Evolutionary conservation across 2,797 vertebrate genomes (phyloP).

Genomic region (Typhlichthys eigenmanni): DNA sequence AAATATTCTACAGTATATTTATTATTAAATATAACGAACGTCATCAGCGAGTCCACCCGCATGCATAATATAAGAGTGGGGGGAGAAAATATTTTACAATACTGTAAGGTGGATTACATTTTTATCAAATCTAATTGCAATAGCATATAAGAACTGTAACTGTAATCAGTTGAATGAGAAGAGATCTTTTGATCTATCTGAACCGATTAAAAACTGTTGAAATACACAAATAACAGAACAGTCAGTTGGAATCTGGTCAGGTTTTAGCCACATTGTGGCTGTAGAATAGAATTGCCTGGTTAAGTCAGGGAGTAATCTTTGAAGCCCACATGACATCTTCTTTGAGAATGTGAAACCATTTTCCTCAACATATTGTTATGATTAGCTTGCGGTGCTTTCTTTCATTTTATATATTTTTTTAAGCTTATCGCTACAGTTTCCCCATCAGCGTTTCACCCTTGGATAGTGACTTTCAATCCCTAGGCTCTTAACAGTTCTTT

Average conservation of each 20-base stretch:
- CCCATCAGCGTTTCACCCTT: conserved; percentile 27
- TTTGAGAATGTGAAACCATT: conserved; percentile 61
- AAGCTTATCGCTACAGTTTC: conserved; percentile 28
- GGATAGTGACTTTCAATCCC: conserved; percentile 30
- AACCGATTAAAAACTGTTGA: not conserved
- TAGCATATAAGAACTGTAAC: too few relatives aligned
- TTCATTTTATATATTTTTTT: conserved; percentile 20
- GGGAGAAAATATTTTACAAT: too few relatives aligned
- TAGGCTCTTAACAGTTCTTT: conserved; percentile 46
- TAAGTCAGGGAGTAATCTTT: conserved; percentile 66
- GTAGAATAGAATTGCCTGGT: conserved; percentile 53
- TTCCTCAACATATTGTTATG: conserved; percentile 72
- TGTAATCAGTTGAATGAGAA: not conserved
- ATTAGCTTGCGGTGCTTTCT: conserved; percentile 67
- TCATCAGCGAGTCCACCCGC: too few relatives aligned
- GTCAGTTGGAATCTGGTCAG: not conserved
- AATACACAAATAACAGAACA: not conserved
- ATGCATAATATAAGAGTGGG: too few relatives aligned
- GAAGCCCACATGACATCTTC: conserved; percentile 52
- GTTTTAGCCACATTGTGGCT: conserved; percentile 30
- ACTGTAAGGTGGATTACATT: too few relatives aligned
- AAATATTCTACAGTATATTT: too few relatives aligned
- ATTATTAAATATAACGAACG: too few relatives aligned
- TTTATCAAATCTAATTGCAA: too few relatives aligned
- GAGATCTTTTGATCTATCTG: not conserved